Base-by-base conservation (phyloP, 1,140 invertebrate species). In the Pseudomyrmex gracilis region DNA sequence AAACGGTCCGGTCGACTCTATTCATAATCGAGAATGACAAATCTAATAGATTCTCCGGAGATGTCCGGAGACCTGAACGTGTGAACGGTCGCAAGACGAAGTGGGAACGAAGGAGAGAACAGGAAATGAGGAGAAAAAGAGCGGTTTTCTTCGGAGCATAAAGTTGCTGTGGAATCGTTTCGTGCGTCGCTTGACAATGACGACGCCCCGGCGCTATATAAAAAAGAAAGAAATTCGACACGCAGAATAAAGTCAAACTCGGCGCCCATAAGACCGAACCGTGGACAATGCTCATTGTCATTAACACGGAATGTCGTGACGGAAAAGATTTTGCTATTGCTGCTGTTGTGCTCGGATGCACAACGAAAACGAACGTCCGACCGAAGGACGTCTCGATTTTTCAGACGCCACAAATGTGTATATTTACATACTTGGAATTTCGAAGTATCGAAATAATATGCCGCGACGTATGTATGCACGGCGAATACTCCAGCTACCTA, bases 11-110 rank as follows among this genome's bases (percentile, higher is more conserved):
- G 22, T 24, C 49, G 57, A 51, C 86, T 85, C 86, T 85, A 89
- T 88, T 89, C 88, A 90, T 73, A 71, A 60, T 73, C 60, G 63
- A 74, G 73, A 77, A 90, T 89, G 86, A 89, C 88, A 89, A 90
- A 88, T 86, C 84, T 89, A 90, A 89, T 90, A 86, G 88, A 90
- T 90, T 73, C 74, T n/a, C 57, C 43, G 57, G 49, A 63, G 63
- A 45, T 57, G 58, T 22, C 20, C 43, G 17, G 51, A 20, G 53
- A 49, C 34, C 43, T 53, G 20, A 34, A n/a, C 49, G 45, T n/a
- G 51, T 22, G 47, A 4, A 4, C 15, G 9, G n/a, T 5, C 34
- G 7, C 34, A 34, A 5, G 4, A 2, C 7, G 22, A 24, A 12
- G 22, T 3, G 7, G 45, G 13, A 43, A 24, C 8, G 10, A 22